Percentiles rank a stretch among this genome's conserved stretches.
Conservation (phyloP, 2,888 invertebrate genomes). For the Podotricha telesiphe region DNA sequence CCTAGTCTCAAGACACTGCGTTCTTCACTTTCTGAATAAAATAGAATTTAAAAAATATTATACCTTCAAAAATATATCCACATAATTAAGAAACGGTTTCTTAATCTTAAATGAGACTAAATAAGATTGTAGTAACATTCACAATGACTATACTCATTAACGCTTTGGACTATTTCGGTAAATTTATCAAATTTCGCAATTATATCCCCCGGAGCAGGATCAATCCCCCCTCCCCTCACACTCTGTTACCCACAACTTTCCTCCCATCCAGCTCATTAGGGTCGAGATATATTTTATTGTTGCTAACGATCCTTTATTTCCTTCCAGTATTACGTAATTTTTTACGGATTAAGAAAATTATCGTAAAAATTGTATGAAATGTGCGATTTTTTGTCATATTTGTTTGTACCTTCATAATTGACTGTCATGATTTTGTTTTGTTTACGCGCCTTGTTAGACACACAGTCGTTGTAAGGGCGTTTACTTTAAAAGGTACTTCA, state of each 20-base stretch:
- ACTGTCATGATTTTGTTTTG: not conserved
- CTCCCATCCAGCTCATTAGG: conserved; percentile 35
- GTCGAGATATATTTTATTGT: conserved; percentile 42
- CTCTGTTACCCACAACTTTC: not conserved
- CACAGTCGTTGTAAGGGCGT: not conserved
- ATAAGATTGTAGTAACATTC: conserved; percentile 12
- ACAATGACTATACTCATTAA: conserved; percentile 34
- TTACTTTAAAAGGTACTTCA: not conserved
- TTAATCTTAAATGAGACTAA: conserved; percentile 6
- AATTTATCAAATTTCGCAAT: conserved; percentile 41
- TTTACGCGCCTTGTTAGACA: not conserved
- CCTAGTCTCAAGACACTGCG: too few relatives aligned
- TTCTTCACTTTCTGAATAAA: too few relatives aligned
- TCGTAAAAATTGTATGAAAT: conserved; percentile 20
- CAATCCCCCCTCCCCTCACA: not conserved
- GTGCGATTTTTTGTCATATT: not conserved
- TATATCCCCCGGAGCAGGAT: not conserved
- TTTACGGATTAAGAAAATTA: conserved; percentile 27
- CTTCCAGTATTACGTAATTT: conserved; percentile 25
- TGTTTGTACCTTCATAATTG: not conserved
- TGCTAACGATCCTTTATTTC: conserved; percentile 40
- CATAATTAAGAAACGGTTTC: conserved; percentile 1
- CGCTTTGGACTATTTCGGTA: conserved; percentile 33
- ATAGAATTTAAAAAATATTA: not conserved
- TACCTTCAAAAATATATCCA: not conserved